A percentile compares a stretch with the other conserved stretches of the same genome.
These are phyloP conservation scores for Ectemnius cavifrons DNA, from an alignment of 2,888 invertebrate genomes.

Conservation along the genomic window DNA sequence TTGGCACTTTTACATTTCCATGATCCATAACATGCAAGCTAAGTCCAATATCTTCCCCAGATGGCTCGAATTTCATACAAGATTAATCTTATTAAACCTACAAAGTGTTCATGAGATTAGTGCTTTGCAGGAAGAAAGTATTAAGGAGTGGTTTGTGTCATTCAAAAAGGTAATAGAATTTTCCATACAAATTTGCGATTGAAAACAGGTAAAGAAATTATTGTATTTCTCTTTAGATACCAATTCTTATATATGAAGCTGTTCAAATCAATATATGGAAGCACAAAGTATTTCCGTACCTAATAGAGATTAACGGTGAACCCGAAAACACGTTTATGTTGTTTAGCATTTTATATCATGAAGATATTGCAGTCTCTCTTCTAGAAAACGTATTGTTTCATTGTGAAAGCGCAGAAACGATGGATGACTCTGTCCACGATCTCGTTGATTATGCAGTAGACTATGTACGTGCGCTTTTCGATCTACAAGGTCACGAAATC, in stretches of 20 bases:
- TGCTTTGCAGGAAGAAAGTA: slow-evolving; percentile 88
- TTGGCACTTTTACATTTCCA: not conserved
- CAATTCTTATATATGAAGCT: slow-evolving; percentile 89
- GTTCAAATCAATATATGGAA: slow-evolving; percentile 92
- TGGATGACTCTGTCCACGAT: slow-evolving; percentile 88
- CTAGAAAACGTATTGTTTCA: slow-evolving; percentile 92
- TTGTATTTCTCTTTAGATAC: slow-evolving; percentile 79
- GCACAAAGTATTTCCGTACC: slow-evolving; percentile 87
- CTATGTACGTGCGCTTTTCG: slow-evolving; percentile 82
- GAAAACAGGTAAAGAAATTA: not conserved
- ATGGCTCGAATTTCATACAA: slow-evolving; percentile 91
- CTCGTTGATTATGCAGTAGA: slow-evolving; percentile 90
- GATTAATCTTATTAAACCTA: slow-evolving; percentile 91
- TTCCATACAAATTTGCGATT: slow-evolving; percentile 17
- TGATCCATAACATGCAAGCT: slow-evolving; percentile 5
- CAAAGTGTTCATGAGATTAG: slow-evolving; percentile 91
- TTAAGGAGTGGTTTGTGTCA: slow-evolving; percentile 89
- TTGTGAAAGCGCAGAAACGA: slow-evolving; percentile 86
- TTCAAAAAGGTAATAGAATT: slow-evolving; percentile 83
- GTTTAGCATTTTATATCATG: slow-evolving; percentile 90
- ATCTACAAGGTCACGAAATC: slow-evolving; percentile 45
- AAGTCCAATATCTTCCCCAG: slow-evolving; percentile 75
- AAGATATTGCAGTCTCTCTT: slow-evolving; percentile 88
- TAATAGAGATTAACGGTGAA: slow-evolving; percentile 84
- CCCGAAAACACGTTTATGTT: slow-evolving; percentile 86